Evolutionary conservation across 1,140 invertebrate genomes (phyloP), one percentile per base, ranked within the genome.

Genomic region (Sesamia nonagrioides): DNA sequence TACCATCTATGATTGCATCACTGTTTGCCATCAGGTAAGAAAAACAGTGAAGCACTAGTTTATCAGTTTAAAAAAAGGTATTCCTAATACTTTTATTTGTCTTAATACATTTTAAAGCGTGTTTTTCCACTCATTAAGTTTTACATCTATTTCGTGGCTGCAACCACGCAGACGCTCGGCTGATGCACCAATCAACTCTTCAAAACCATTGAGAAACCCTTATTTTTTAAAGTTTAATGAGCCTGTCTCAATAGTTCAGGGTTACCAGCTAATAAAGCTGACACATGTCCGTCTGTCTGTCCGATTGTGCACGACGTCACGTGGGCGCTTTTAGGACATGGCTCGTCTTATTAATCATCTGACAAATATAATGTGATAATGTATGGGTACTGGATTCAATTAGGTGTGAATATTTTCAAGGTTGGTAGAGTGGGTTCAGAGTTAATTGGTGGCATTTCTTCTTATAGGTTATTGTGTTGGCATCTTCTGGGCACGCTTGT

Each of bases 221-320:
- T 21, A 13, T 27, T 2, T 8, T 40, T 40, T 8, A 40, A 40
- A 40, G 37, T 56, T 11, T 58, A 58, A 58, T 58, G 54, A 58
- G 54, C 54, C 54, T 69, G 54, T 27, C 54, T 50, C 21, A 27
- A 71, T 71, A 71, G 68, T 71, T 71, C 48, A 71, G 35, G 68
- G 68, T 42, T 37, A n/a, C 1, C 33, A 21, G 15, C 13, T 68
- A 68, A 45, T 68, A 40, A 45, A 13, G 21, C 63, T 71, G 68
- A 71, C 68, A 71, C 45, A 35, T 54, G 68, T 71, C 68, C 52
- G 48, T 71, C 68, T 40, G 63, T 42, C 63, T 13, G 37, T 45
- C 54, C 5, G 54, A 58, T 58, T 58, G 54, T 21, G 33, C 54
- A 58, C 54, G 54, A 9, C 13, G 54, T 58, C 21, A 15, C 21